A percentile compares a stretch with the other conserved stretches of the same genome.
phyloP scores from a whole-genome alignment of 2,113 vertebrate species.

The Ciconia stormi region DNA sequence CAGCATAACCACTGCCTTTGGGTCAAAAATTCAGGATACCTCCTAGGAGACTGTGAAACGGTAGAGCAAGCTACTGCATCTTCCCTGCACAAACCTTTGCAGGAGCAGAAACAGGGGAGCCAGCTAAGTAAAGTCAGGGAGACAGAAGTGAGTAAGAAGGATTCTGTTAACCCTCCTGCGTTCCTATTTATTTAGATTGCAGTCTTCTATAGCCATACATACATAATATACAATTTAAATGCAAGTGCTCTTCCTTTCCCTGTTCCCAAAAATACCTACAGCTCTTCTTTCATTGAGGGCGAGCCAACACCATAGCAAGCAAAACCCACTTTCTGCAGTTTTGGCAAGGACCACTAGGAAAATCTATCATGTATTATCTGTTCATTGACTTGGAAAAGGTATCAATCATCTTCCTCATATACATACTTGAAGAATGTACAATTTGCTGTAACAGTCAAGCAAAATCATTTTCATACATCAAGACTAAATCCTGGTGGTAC shows the following conservation, averaged over 20 bases:
- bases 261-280: neutral
- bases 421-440: neutral
- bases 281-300: neutral
- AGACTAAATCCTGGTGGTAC: neutral
- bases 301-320: neutral
- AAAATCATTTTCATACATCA: conserved; percentile 5
- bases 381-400: conserved; percentile 32
- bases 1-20: neutral
- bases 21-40: neutral
- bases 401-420: neutral
- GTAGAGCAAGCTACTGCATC: neutral
- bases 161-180: neutral
- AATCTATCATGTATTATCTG: neutral
- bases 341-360: neutral
- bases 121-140: neutral
- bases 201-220: conserved; percentile 12
- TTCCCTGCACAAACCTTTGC: neutral
- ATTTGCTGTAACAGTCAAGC: neutral
- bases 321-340: neutral
- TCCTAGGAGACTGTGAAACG: neutral
- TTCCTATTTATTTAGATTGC: conserved; percentile 19
- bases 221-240: neutral
- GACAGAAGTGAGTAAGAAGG: neutral
- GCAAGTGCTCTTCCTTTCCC: conserved; percentile 14
- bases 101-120: neutral